Evolutionary conservation across 2,113 vertebrate species (phyloP), one percentile per base, ranked within the genome.

Genomic region (Hymenochirus boettgeri): DNA sequence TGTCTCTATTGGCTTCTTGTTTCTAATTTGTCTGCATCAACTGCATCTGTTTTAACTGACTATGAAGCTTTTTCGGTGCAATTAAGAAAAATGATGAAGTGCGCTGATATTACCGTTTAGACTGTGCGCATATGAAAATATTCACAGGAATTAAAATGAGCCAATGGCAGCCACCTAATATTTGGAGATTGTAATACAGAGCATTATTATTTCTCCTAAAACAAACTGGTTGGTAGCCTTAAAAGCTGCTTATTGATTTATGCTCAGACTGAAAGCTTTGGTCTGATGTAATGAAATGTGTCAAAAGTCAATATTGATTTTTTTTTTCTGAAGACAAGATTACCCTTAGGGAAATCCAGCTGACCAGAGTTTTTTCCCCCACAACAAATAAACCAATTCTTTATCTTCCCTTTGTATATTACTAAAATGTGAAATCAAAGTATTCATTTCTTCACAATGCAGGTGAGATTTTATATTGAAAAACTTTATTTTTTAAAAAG

Each of bases 301-400:
- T 87, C 85, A 90, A 88, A 84, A 88, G 85, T 83, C 83, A 78
- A 74, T 85, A 90, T 87, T 79, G 88, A 90, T 88, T 87, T 82
- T 88, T 86, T 82, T 78, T 74, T 73, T 74, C 33, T 76, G 72
- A 51, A 74, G 80, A 70, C 73, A 75, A 78, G 76, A 73, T 76
- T 72, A 62, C 65, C 83, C 73, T 75, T 47, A 75, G 83, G 83
- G 85, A 89, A 83, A 84, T 83, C 65, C 72, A 72, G 78, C 77
- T 80, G 79, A 76, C 78, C 80, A 73, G 70, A 75, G 75, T n/a
- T n/a, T n/a, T n/a, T n/a, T n/a, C n/a, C n/a, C n/a, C n/a, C n/a
- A n/a, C n/a, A n/a, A n/a, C n/a, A n/a, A n/a, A n/a, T n/a, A n/a
- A n/a, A n/a, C n/a, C n/a, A n/a, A n/a, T n/a, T n/a, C n/a, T n/a